Conservation (phyloP, 2,113 vertebrate species). For the Emydura subglobosa region DNA sequence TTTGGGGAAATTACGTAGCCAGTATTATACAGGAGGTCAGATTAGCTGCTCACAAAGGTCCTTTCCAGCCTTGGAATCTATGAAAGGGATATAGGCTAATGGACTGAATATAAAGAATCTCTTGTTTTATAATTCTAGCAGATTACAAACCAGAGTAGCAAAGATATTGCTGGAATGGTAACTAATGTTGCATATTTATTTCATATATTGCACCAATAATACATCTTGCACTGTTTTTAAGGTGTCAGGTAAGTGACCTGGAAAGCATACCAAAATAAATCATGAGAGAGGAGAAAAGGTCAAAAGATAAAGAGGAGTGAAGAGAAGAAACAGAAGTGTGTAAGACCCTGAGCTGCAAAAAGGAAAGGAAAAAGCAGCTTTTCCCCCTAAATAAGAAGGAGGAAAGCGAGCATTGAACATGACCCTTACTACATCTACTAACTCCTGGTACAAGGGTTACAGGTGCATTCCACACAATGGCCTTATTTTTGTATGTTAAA, state of each 20-base stretch:
- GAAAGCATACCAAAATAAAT: not conserved
- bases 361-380: not conserved
- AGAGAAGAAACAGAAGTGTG: not conserved
- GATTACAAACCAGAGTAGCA: not conserved
- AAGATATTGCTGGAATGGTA: not conserved
- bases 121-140: not conserved
- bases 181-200: rapidly evolving
- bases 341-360: rapidly evolving
- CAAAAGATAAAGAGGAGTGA: not conserved
- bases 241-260: not conserved
- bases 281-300: not conserved
- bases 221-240: not conserved
- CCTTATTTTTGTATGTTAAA: not conserved
- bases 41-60: not conserved
- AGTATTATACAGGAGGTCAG: not conserved
- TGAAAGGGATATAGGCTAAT: not conserved
- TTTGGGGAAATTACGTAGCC: not conserved
- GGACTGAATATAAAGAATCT: not conserved
- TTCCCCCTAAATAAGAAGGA: not conserved
- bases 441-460: not conserved
- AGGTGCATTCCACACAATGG: not conserved
- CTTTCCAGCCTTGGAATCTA: not conserved
- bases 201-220: not conserved
- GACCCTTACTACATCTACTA: not conserved
- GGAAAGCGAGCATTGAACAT: not conserved